Base-by-base conservation (phyloP, 2,888 invertebrate species). In the Lordiphosa andalusiaca region DNA sequence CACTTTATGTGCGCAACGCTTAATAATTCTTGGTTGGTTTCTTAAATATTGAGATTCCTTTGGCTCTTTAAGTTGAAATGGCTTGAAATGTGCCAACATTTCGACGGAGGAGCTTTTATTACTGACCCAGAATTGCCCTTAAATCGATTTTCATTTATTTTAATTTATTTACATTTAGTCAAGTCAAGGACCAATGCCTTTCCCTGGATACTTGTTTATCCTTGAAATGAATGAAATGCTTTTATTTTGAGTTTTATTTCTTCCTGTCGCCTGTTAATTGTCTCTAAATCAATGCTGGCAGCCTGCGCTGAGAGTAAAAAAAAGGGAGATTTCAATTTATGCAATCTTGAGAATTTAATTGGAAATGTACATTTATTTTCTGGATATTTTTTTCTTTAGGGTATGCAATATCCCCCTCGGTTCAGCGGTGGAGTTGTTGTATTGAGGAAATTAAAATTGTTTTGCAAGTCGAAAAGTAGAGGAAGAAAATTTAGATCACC, bases 211-310 rank as follows among this genome's bases (percentile, higher is more conserved):
- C 40, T 49, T 40, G 25, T 9, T 35, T 30, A 33, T 9, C 21
- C 49, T 50, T 37, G 41, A 53, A 62, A 41, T 65, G 39, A 44
- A 65, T 63, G 47, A 53, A 39, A 36, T 38, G 49, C 30, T 38
- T 35, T 42, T 41, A 9, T 7, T 13, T 38, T 30, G 10, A 35
- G 36, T 42, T 52, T 35, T 50, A 16, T 10, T 21, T 51, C 46
- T 44, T 53, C 58, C 42, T 40, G 59, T 59, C 59, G 67, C 67
- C 59, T 49, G 21, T 53, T 65, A 65, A 67, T 65, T 65, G 56
- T 66, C 37, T 58, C 58, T 58, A 53, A 67, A 49, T 58, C 49
- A 67, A 40, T 46, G 39, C 7, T 3, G 21, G 21, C 19, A 12
- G n/a, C 7, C 37, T 44, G 7, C 2, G 13, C n/a, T 36, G n/a